Evolutionary conservation across 1,140 invertebrate genomes (phyloP).

Genomic region (Monochamus saltuarius): DNA sequence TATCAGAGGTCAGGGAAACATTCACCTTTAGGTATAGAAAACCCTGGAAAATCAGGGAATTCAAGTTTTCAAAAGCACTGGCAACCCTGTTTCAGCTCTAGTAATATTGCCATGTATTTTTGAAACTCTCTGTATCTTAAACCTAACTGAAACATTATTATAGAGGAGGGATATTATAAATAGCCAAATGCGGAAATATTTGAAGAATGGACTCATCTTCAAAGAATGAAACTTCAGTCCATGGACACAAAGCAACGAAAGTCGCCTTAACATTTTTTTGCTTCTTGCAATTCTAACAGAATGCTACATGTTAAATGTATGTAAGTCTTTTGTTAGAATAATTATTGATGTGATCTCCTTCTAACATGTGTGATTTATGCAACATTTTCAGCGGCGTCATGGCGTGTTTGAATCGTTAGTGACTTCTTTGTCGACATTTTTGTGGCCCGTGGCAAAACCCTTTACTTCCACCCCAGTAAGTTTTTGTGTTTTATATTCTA

Average conservation of each 20-base stretch:
- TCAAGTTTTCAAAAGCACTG: no score
- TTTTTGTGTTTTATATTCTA: constrained; percentile 5
- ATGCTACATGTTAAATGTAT: constrained; percentile 9
- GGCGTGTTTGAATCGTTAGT: constrained; percentile 41
- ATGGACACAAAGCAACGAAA: no score
- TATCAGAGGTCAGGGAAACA: no score
- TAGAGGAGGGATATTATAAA: no score
- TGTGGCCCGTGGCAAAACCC: constrained; percentile 40
- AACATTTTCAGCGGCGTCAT: constrained; percentile 37
- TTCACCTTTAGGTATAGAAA: no score
- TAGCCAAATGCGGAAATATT: no score
- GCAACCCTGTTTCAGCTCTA: no score
- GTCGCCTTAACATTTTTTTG: background rate
- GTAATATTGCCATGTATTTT: no score
- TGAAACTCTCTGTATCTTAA: no score
- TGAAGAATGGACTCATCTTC: no score
- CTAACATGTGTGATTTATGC: constrained; percentile 28
- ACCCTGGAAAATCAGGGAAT: no score
- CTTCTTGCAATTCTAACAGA: background rate
- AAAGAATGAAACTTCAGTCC: background rate
- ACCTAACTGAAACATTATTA: no score
- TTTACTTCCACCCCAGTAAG: constrained; percentile 33
- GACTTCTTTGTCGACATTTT: constrained; percentile 42
- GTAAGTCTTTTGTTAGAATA: background rate
- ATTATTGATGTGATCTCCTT: constrained; percentile 15